Base-by-base conservation (phyloP, 2,888 invertebrate genomes). In the Brachyptera risi region DNA sequence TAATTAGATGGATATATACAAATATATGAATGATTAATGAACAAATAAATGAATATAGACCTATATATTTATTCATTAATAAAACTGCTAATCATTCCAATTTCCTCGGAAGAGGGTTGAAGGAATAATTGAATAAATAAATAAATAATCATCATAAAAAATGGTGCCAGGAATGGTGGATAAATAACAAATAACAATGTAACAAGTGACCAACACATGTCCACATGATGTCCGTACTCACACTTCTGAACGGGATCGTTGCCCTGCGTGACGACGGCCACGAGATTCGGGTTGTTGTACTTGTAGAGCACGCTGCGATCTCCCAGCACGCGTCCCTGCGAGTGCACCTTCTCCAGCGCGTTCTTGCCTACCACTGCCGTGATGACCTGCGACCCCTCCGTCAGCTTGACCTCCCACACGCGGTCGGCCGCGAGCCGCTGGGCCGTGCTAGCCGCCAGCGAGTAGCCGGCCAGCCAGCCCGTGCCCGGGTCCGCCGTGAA, bases 301-400 rank as follows among this genome's bases (percentile, higher is more conserved):
- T 99, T 99, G 80, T 99, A 99, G 37, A 98, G 84, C 58, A 99
- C 99, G 68, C 93, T 93, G 65, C 99, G 84, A 79, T 99, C 98
- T 35, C 90, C 90, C 67, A 98, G 79, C 56, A 97, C 97, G 67
- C 95, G 84, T 23, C 98, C 99, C 73, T 96, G 94, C 0, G 96
- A 96, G 76, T 97, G 96, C 15, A 94, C 91, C 63, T 84, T 81
- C 78, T 92, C 92, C 66, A 79, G 78, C 7, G 82, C 76, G 69
- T 84, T 83, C 71, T 90, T 87, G 27, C 80, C 79, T 58, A 82
- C 84, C 5, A 85, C 76, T 1, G 81, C 79, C 54, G 84, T 80
- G 40, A 92, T 80, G 68, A 80, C 80, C 68, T 87, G 86, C 50
- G 70, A 67, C 19, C 69, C 70, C 15, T 70, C 42, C 13, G 84